Evolutionary conservation across 2,113 vertebrate genomes (phyloP), one percentile per base, ranked within the genome.

Genomic region (cat (Felis catus)): DNA sequence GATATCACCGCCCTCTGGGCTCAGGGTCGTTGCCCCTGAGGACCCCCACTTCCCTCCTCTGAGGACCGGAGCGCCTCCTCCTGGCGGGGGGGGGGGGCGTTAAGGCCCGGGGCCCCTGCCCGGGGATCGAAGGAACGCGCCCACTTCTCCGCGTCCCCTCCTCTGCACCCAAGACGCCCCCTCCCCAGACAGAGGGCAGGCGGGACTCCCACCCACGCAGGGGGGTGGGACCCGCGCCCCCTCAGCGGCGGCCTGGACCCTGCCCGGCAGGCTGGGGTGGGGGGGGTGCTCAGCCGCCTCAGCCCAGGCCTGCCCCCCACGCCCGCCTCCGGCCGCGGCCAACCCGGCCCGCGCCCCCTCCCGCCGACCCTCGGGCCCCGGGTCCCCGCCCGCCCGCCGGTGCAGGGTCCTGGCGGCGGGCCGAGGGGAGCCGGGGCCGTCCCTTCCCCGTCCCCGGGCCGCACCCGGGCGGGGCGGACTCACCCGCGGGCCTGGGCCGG

Each of bases 401-500:
- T 36, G 65, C 65, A 4, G 23, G 65, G 80, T 78, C 78, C 36
- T 4, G 36, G 87, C 48, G 6, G 76, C 48, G 39, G 11, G 63
- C 70, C n/a, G 39, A 51, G 12, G 36, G 58, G 58, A 63, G 21
- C 51, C 36, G 39, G 7, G 21, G 14, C 53, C 3, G 41, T 9
- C 55, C 88, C 58, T 25, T 78, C 73, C 74, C 58, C 19, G 15
- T 21, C 27, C 36, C 97, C 27, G 93, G 76, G 79, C 95, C 51
- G 71, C 70, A 11, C 83, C 36, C 58, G 29, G 19, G 79, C 18
- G 53, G 80, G 51, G 86, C 71, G 48, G 41, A 98, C 97, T 98
- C 98, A 97, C 97, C 95, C 93, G 68, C 82, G 55, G 94, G 97
- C 95, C 97, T 74, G 96, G 93, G 84, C 95, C 48, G 87, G 97